These are phyloP conservation scores for Syritta pipiens DNA, from an alignment of 2,888 invertebrate species.

Conservation along the genomic window DNA sequence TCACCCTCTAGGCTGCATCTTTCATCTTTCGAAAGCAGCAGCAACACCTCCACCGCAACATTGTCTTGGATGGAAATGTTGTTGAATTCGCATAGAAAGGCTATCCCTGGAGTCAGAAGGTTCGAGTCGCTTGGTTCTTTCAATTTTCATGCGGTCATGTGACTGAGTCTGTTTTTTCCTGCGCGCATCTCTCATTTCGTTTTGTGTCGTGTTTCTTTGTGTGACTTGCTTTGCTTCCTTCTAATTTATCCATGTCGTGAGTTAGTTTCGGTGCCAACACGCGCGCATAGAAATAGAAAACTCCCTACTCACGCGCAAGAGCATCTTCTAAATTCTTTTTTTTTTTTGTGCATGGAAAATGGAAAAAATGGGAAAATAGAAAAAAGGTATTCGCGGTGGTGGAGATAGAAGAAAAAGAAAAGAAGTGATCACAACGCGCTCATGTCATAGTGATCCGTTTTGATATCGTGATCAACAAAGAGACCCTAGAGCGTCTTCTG, in stretches of 20 bases:
- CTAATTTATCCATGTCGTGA: constrained; percentile 69
- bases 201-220: constrained; percentile 45
- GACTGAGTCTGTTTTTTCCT: constrained; percentile 31
- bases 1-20: not conserved
- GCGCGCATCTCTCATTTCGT: constrained; percentile 46
- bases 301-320: constrained; percentile 18
- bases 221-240: constrained; percentile 38
- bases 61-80: not conserved
- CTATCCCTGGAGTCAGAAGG: constrained; percentile 6
- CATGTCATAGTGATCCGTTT: constrained; percentile 67
- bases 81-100: constrained; percentile 43
- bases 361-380: constrained; percentile 24
- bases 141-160: constrained; percentile 56
- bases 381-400: constrained; percentile 45
- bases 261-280: constrained; percentile 46
- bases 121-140: constrained; percentile 17
- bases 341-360: constrained; percentile 39
- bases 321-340: constrained; percentile 18
- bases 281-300: constrained; percentile 1
- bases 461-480: constrained; percentile 67
- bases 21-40: not conserved
- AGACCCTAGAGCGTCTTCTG: constrained; percentile 37
- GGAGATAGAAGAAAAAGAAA: constrained; percentile 28
- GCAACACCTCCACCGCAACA: constrained; percentile 31
- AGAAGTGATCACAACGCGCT: constrained; percentile 49